These are phyloP conservation scores for Potorous gilbertii DNA, from an alignment of 2,797 vertebrate genomes.

Conservation along the genomic window DNA sequence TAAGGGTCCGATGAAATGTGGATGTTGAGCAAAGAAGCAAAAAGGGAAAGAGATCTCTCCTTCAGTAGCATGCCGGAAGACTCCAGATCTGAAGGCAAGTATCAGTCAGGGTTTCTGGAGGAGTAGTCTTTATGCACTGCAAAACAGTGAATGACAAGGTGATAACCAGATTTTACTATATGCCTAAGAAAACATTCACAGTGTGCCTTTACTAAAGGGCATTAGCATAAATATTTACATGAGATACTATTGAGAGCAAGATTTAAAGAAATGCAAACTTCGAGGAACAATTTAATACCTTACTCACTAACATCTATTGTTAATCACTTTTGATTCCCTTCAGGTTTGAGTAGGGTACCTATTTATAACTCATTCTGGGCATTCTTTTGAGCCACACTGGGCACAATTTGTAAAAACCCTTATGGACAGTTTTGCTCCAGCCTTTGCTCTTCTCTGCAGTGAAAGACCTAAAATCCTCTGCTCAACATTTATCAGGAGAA, in stretches of 20 bases:
- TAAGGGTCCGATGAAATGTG: neutral
- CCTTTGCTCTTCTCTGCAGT: conserved; percentile 15
- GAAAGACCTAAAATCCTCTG: conserved; percentile 13
- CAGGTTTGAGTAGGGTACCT: neutral
- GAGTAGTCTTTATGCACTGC: neutral
- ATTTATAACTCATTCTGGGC: neutral
- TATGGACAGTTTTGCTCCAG: neutral
- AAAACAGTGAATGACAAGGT: neutral
- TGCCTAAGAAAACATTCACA: neutral
- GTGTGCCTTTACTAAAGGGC: neutral
- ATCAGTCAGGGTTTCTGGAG: neutral
- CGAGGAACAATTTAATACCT: neutral
- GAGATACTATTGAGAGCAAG: neutral
- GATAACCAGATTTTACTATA: neutral
- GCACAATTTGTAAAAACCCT: conserved; percentile 5
- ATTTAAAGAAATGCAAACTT: conserved; percentile 34
- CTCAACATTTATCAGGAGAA: conserved; percentile 33
- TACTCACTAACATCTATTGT: neutral
- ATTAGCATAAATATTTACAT: neutral
- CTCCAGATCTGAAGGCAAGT: neutral
- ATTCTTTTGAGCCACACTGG: neutral
- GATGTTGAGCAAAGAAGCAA: neutral
- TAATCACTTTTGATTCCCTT: neutral
- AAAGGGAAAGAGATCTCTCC: neutral
- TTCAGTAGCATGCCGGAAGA: neutral